phyloP scores from a whole-genome alignment of 2,113 vertebrate genomes.

The Gobiocypris rarus region DNA sequence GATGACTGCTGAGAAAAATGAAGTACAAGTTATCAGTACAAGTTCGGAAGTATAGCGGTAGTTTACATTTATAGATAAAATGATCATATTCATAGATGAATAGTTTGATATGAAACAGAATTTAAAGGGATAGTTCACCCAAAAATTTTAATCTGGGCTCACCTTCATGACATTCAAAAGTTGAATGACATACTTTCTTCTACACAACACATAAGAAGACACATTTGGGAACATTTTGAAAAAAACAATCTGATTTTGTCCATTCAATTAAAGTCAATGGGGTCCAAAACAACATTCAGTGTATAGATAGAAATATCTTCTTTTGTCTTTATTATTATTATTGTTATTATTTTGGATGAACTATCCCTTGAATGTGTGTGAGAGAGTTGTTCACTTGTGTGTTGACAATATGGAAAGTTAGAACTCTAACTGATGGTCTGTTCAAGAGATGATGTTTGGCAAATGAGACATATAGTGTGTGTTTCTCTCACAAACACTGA shows the following conservation, averaged over 20 bases:
- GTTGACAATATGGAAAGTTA: conserved; percentile 74
- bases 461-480: conserved; percentile 35
- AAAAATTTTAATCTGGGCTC: background rate
- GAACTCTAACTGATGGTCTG: conserved; percentile 59
- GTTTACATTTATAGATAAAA: background rate
- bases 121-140: background rate
- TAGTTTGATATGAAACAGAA: background rate
- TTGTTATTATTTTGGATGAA: background rate
- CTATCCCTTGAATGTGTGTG: background rate
- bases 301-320: background rate
- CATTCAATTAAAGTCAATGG: background rate
- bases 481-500: conserved; percentile 26
- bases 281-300: background rate
- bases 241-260: background rate
- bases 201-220: background rate
- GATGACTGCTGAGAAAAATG: background rate
- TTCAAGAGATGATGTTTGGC: conserved; percentile 55
- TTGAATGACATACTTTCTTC: background rate
- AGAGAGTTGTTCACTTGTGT: conserved; percentile 46
- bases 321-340: background rate
- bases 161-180: background rate
- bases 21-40: background rate
- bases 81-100: background rate
- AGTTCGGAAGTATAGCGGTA: background rate
- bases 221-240: background rate